Evolutionary conservation across 1,140 invertebrate genomes (phyloP).

Genomic region (Zaprionus tsacasi): DNA sequence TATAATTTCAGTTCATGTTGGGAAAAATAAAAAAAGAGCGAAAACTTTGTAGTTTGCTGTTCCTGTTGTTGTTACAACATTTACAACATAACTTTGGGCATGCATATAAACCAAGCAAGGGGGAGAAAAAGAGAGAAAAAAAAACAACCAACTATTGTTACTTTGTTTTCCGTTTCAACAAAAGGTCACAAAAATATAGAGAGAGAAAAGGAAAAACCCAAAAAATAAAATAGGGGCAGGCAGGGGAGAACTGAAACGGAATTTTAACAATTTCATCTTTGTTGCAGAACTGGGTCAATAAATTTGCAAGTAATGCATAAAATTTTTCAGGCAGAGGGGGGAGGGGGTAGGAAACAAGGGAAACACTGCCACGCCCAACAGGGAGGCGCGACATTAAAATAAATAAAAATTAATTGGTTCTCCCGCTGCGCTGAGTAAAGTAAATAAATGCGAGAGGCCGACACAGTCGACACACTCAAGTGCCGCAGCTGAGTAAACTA

Average conservation of each 20-base stretch:
- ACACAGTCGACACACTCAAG: conserved; percentile 33
- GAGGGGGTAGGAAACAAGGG: neutral
- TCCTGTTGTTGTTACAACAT: conserved; percentile 28
- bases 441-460: conserved; percentile 36
- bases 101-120: conserved; percentile 21
- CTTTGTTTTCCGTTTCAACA: conserved; percentile 41
- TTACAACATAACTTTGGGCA: conserved; percentile 38
- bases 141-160: conserved; percentile 31
- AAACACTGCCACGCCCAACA: conserved; percentile 14
- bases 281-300: conserved; percentile 56
- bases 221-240: neutral
- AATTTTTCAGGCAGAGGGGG: conserved; percentile 24
- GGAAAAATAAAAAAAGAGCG: neutral
- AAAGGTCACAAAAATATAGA: conserved; percentile 4
- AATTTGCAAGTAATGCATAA: conserved; percentile 59
- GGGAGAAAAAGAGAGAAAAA: neutral
- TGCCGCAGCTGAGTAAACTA: conserved; percentile 35
- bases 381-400: conserved; percentile 47
- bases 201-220: no score
- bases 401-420: conserved; percentile 64
- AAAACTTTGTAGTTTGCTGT: conserved; percentile 26
- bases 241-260: conserved; percentile 9
- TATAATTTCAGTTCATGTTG: conserved; percentile 20
- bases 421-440: conserved; percentile 24
- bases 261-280: conserved; percentile 56